phyloP scores from a whole-genome alignment of 2,113 vertebrate genomes.

The Phalacrocorax carbo region DNA sequence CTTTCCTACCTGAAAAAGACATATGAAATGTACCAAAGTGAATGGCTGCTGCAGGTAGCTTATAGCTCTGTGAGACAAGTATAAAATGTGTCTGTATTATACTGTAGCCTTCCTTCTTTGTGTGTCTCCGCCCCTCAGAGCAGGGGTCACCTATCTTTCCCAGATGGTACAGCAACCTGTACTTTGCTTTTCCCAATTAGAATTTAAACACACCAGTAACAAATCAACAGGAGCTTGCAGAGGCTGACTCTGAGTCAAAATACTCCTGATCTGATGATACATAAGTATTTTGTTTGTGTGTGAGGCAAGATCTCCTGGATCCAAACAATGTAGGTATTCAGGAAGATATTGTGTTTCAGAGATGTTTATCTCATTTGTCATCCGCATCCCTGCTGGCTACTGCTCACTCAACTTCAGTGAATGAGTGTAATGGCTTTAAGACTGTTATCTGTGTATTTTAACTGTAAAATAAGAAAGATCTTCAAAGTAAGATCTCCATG shows the following conservation, averaged over 20 bases:
- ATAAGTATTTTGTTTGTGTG: neutral
- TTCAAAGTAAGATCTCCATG: neutral
- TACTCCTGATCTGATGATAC: neutral
- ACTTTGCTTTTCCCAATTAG: neutral
- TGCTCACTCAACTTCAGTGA: neutral
- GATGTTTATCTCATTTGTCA: neutral
- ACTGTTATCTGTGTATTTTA: neutral
- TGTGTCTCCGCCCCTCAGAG: neutral
- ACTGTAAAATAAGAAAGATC: neutral
- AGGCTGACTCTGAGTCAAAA: neutral
- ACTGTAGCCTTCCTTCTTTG: neutral
- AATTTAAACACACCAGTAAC: neutral
- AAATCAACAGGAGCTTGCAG: neutral
- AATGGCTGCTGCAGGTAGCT: neutral
- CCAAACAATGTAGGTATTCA: neutral
- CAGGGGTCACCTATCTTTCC: neutral
- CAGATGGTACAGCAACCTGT: neutral
- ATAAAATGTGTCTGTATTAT: neutral
- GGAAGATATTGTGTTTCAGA: neutral
- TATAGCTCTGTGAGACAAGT: neutral
- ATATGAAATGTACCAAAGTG: constrained; percentile 1
- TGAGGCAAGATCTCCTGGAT: neutral
- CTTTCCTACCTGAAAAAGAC: constrained; percentile 18
- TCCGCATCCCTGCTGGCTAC: neutral
- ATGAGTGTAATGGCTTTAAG: neutral